A percentile compares a stretch with the other conserved stretches of the same genome.
phyloP scores from a whole-genome alignment of 2,113 vertebrate species.

The Silurus asotus region DNA sequence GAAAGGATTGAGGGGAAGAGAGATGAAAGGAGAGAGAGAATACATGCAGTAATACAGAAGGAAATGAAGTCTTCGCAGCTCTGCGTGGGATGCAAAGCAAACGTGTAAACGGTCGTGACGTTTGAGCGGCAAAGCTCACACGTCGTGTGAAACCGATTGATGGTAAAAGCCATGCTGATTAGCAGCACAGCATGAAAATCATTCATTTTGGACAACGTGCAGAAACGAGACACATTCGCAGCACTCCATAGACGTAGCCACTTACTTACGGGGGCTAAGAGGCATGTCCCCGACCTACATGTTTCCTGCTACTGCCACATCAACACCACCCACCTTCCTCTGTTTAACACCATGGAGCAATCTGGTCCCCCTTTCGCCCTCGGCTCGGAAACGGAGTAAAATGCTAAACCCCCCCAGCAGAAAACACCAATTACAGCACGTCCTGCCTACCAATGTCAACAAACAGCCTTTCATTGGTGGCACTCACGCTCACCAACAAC shows the following conservation, averaged over 20 bases:
- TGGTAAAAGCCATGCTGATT: background rate
- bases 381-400: slow-evolving; percentile 54
- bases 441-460: slow-evolving; percentile 59
- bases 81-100: slow-evolving; percentile 50
- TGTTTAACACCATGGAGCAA: slow-evolving; percentile 51
- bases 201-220: too few relatives aligned
- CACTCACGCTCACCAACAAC: slow-evolving; percentile 51
- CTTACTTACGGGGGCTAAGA: background rate
- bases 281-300: background rate
- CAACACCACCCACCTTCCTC: slow-evolving; percentile 58
- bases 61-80: slow-evolving; percentile 47
- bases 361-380: slow-evolving; percentile 38
- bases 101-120: slow-evolving; percentile 47
- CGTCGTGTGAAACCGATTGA: background rate
- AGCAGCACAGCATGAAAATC: background rate
- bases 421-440: slow-evolving; percentile 68
- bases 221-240: background rate
- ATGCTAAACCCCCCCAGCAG: slow-evolving; percentile 57
- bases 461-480: slow-evolving; percentile 61
- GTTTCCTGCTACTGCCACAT: slow-evolving; percentile 39
- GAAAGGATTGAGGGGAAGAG: background rate
- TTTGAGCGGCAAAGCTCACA: slow-evolving; percentile 47
- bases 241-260: too few relatives aligned
- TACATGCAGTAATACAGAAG: slow-evolving; percentile 23
- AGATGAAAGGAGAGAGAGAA: background rate